Percentiles rank a stretch among this genome's conserved stretches.
These are phyloP conservation scores for Malacosoma neustria DNA, from an alignment of 2,888 invertebrate species.

Conservation along the genomic window DNA sequence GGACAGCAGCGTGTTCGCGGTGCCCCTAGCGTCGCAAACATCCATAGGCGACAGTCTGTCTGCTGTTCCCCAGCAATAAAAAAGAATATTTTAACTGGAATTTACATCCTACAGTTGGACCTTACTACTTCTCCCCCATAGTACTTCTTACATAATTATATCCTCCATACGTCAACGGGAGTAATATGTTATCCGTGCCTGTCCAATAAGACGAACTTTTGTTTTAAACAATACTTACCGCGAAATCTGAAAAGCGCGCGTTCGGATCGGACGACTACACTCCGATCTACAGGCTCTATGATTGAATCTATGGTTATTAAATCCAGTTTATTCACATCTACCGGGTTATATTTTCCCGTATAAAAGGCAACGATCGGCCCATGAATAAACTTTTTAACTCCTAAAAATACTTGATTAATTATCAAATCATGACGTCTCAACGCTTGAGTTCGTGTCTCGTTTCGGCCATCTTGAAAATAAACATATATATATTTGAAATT, in stretches of 20 bases:
- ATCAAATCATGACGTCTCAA: slow-evolving; percentile 40
- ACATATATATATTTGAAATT: slow-evolving; percentile 36
- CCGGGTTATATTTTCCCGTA: slow-evolving; percentile 43
- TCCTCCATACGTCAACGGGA: too few species aligned
- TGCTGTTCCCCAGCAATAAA: too few species aligned
- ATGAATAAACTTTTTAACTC: slow-evolving; percentile 17
- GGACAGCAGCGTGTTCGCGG: too few species aligned
- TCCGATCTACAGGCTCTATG: slow-evolving; percentile 11
- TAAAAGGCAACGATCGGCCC: slow-evolving; percentile 42
- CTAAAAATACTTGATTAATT: slow-evolving; percentile 31
- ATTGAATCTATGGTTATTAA: slow-evolving; percentile 12
- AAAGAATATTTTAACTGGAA: too few species aligned
- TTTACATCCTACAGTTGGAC: too few species aligned
- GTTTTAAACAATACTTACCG: slow-evolving; percentile 36
- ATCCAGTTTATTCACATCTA: slow-evolving; percentile 16
- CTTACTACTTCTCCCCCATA: too few species aligned
- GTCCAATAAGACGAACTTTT: too few species aligned
- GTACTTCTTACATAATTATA: too few species aligned
- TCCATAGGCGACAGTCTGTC: too few species aligned
- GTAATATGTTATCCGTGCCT: too few species aligned
- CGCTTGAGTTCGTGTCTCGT: slow-evolving; percentile 22
- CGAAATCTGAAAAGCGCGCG: slow-evolving; percentile 35
- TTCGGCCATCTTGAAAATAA: slow-evolving; percentile 29
- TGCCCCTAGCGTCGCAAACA: too few species aligned
- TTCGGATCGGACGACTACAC: slow-evolving; percentile 26